A percentile compares a stretch with the other conserved stretches of the same genome.
Conservation (phyloP, 2,797 vertebrate genomes). For the Poeciliopsis paucimaculata region DNA sequence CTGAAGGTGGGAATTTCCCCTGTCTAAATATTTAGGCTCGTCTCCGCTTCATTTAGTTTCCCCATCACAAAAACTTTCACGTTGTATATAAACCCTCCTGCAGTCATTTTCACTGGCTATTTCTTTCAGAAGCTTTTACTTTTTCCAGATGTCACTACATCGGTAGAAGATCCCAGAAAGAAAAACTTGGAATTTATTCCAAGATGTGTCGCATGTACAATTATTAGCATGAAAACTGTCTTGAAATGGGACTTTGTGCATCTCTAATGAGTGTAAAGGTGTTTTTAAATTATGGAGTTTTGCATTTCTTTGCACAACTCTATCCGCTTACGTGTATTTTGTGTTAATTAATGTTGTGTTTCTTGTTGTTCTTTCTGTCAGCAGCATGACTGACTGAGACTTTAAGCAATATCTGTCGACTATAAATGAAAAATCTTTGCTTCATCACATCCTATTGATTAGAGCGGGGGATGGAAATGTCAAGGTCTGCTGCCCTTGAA, state of each 20-base stretch:
- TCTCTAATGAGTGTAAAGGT: neutral
- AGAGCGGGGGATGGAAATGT: constrained; percentile 12
- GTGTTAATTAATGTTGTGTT: constrained; percentile 23
- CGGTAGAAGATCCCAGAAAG: constrained; percentile 11
- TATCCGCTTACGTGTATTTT: constrained; percentile 13
- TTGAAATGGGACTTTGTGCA: neutral
- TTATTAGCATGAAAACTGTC: constrained; percentile 24
- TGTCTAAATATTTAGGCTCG: constrained; percentile 31
- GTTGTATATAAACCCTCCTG: constrained; percentile 14
- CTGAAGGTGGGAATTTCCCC: constrained; percentile 41
- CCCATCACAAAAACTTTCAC: constrained; percentile 39
- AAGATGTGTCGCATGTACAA: constrained; percentile 1
- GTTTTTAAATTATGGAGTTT: neutral
- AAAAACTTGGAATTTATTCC: constrained; percentile 12
- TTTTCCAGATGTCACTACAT: constrained; percentile 14
- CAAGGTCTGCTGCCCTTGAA: constrained; percentile 39
- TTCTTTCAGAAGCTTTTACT: neutral
- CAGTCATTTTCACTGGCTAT: constrained; percentile 6
- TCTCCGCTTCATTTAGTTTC: constrained; percentile 34
- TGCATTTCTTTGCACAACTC: neutral
- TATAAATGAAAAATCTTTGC: constrained; percentile 49
- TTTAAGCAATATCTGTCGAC: constrained; percentile 45
- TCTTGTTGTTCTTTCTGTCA: constrained; percentile 32
- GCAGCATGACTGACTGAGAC: constrained; percentile 56
- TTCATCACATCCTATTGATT: constrained; percentile 52